Base-by-base conservation (phyloP, 1,140 invertebrate species). In the Drosophila virilis region DNA sequence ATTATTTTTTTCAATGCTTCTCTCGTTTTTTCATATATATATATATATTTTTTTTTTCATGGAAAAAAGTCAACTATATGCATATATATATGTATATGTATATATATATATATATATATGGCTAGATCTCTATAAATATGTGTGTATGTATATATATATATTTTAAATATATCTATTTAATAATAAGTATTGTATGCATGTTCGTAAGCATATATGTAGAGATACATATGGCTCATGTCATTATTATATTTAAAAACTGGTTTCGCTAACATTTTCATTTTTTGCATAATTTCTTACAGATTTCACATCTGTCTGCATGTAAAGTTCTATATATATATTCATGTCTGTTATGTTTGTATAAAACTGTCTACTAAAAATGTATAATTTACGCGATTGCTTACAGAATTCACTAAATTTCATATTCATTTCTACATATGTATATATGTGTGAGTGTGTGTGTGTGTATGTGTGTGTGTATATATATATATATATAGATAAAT, bases 311-410 rank as follows among this genome's bases (percentile, higher is more conserved):
- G 15, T 40, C 3, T 37, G 15, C 51, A 65, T 40, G 35, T 48
- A 50, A 57, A 17, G 9, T 33, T 43, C 3, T 62, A 40, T 51
- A 37, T 48, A 51, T 57, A 13, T 46, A 8, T 35, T 22, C 28
- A 15, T 9, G 48, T 74, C 2, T 15, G 12, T 38, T 40, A 62
- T 42, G 32, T 48, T 69, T 70, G 62, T 81, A 80, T 73, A 85
- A 85, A 81, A 85, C 64, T 72, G 70, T 54, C 75, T 78, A 81
- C 82, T 81, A 73, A 78, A 84, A 76, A 69, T 81, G 59, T 78
- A 85, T 75, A 85, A 74, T 70, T 76, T 70, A 81, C 64, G 70
- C 75, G 82, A 80, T 85, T 85, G 78, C 82, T 78, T 82, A 65
- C 75, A 67, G 75, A 78, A 74, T 66, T 74, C 51, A 74, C 66